Conservation (phyloP, 2,888 invertebrate genomes). For the Ochlodes sylvanus region DNA sequence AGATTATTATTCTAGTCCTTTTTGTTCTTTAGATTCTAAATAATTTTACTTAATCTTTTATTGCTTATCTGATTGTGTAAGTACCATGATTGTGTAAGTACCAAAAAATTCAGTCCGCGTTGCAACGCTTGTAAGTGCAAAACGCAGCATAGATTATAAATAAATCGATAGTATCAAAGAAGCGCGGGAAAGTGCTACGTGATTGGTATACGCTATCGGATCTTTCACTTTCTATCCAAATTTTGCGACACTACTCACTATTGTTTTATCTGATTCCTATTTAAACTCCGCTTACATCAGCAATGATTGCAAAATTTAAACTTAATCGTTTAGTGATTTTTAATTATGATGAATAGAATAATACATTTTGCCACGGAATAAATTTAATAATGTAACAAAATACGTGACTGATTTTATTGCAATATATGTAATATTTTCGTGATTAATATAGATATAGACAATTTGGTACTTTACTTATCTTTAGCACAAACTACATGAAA, state of each 20-base stretch:
- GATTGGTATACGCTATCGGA: constrained; percentile 47
- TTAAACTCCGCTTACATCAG: not conserved
- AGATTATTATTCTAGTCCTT: too few relatives aligned
- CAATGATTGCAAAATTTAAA: not conserved
- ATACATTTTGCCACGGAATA: too few relatives aligned
- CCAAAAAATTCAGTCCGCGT: constrained; percentile 17
- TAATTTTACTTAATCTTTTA: too few relatives aligned
- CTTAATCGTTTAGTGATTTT: not conserved
- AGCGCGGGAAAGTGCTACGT: constrained; percentile 52
- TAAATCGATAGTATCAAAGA: constrained; percentile 37
- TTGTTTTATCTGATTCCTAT: constrained; percentile 42
- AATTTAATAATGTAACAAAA: not conserved
- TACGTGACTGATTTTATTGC: not conserved
- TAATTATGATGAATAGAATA: not conserved
- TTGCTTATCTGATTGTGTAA: too few relatives aligned
- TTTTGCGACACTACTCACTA: constrained; percentile 47
- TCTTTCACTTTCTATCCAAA: constrained; percentile 51
- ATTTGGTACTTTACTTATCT: too few relatives aligned
- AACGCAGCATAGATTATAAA: constrained; percentile 32
- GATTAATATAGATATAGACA: too few relatives aligned
- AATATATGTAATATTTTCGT: too few relatives aligned
- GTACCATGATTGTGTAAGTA: constrained; percentile 14
- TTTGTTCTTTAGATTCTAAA: too few relatives aligned
- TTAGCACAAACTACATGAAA: too few relatives aligned
- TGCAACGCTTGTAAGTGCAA: constrained; percentile 10